A percentile compares a stretch with the other conserved stretches of the same genome.
phyloP scores from a whole-genome alignment of 2,797 vertebrate species.

The Pseudochaenichthys georgianus region DNA sequence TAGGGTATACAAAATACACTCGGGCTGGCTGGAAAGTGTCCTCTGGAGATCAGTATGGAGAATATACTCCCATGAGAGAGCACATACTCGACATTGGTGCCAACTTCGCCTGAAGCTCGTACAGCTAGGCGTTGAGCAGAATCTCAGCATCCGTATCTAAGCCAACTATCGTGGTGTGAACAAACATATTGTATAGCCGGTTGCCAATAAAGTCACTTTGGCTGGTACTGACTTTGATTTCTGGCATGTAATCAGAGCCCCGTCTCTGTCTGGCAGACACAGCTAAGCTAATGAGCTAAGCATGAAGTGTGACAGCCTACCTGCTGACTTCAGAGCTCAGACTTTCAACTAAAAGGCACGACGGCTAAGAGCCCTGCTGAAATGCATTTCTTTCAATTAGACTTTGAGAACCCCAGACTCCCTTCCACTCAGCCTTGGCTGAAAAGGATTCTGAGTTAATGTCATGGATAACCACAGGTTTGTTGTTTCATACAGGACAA shows the following conservation, averaged over 20 bases:
- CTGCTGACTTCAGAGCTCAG: constrained; percentile 73
- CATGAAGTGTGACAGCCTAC: constrained; percentile 78
- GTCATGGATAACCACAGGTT: constrained; percentile 47
- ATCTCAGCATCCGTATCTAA: constrained; percentile 49
- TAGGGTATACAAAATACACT: constrained; percentile 27
- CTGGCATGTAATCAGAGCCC: constrained; percentile 72
- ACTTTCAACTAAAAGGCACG: constrained; percentile 63
- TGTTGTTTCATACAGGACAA: constrained; percentile 50
- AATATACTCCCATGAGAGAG: constrained; percentile 20
- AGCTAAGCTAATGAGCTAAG: constrained; percentile 81
- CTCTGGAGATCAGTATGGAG: constrained; percentile 33
- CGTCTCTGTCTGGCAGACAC: constrained; percentile 57
- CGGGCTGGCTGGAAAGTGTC: constrained; percentile 35
- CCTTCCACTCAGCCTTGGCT: constrained; percentile 39
- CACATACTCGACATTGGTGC: constrained; percentile 45
- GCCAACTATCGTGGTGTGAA: constrained; percentile 66
- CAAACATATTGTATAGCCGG: constrained; percentile 56
- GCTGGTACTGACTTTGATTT: constrained; percentile 67
- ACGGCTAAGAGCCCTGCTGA: constrained; percentile 54
- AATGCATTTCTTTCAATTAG: constrained; percentile 69
- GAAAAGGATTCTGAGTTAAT: constrained; percentile 40
- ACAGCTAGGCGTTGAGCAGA: constrained; percentile 50
- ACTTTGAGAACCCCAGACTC: constrained; percentile 45
- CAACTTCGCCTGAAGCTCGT: constrained; percentile 51
- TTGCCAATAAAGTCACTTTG: constrained; percentile 74